Conservation (phyloP, 1,140 invertebrate species). For the Calycopis cecrops region DNA sequence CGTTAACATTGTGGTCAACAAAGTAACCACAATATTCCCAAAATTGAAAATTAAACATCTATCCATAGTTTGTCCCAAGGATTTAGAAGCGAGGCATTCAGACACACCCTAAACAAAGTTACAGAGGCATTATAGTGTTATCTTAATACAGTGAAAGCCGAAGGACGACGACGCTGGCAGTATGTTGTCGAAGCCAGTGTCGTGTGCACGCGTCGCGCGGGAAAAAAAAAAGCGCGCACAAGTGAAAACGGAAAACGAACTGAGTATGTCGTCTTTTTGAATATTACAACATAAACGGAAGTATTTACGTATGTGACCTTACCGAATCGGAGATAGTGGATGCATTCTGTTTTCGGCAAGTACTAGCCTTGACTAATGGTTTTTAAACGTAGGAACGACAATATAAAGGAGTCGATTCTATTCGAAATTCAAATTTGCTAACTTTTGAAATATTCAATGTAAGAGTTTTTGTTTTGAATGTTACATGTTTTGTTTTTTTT, state of each 20-base stretch:
- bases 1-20: no score
- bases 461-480: no score
- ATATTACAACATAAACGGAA: slow-evolving; percentile 38
- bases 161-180: slow-evolving; percentile 45
- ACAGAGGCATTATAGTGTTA: slow-evolving; percentile 9
- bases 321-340: slow-evolving; percentile 34
- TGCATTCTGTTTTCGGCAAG: slow-evolving; percentile 34
- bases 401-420: no score
- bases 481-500: no score
- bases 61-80: no score
- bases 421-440: no score
- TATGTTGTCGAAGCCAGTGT: slow-evolving; percentile 30
- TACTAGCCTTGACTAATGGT: slow-evolving; percentile 36
- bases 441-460: no score
- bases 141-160: slow-evolving; percentile 54
- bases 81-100: no score
- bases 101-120: slow-evolving; percentile 9
- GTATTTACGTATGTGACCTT: slow-evolving; percentile 27
- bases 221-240: slow-evolving; percentile 21
- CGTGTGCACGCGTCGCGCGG: slow-evolving; percentile 34
- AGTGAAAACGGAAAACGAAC: slow-evolving; percentile 34
- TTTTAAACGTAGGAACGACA: no score
- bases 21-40: no score
- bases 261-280: slow-evolving; percentile 55
- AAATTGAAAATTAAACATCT: no score